A percentile compares a stretch with the other conserved stretches of the same genome.
These are phyloP conservation scores for Rosalia funebris DNA, from an alignment of 2,888 invertebrate species.

Conservation along the genomic window DNA sequence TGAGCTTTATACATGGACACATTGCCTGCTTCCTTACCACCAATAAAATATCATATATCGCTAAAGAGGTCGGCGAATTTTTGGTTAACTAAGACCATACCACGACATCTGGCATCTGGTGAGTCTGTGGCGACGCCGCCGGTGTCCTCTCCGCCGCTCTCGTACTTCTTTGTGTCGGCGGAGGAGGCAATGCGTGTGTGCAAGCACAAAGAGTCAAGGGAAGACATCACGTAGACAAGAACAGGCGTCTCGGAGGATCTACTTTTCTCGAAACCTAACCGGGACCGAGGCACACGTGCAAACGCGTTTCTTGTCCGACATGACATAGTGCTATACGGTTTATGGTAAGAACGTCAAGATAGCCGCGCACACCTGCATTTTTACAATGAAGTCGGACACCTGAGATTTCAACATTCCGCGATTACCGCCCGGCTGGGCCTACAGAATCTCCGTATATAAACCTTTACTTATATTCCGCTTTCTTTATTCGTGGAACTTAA, in stretches of 20 bases:
- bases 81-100: no score
- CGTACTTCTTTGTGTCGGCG: conserved; percentile 9
- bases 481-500: conserved; percentile 34
- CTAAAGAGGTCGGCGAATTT: no score
- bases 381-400: conserved; percentile 60
- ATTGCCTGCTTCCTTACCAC: no score
- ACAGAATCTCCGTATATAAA: conserved; percentile 37
- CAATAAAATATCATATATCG: no score
- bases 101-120: no score
- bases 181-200: conserved; percentile 16
- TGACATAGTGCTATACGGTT: conserved; percentile 41
- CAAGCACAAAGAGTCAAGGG: conserved; percentile 21
- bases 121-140: no score
- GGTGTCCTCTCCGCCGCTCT: conserved; percentile 3
- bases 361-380: conserved; percentile 60
- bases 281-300: conserved; percentile 54
- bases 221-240: conserved; percentile 23
- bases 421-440: conserved; percentile 39
- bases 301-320: conserved; percentile 43
- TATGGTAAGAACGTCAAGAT: conserved; percentile 38
- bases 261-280: conserved; percentile 46
- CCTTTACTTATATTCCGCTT: conserved; percentile 33
- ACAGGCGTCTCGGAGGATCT: conserved; percentile 47
- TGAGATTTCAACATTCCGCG: conserved; percentile 60
- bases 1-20: no score